phyloP scores from a whole-genome alignment of 2,113 vertebrate species.

The Trachemys scripta region DNA sequence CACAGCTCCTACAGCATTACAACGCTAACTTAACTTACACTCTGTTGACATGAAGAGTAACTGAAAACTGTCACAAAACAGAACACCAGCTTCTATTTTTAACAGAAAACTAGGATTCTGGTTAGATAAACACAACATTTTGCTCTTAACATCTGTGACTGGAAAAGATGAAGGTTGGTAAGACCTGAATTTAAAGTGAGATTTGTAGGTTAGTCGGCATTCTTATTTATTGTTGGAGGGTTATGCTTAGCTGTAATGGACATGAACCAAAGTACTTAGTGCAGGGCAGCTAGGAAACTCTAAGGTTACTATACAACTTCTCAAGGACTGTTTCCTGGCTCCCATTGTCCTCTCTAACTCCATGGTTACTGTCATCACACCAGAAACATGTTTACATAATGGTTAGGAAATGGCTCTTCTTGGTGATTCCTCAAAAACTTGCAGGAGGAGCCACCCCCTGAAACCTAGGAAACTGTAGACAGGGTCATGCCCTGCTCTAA shows the following conservation, averaged over 20 bases:
- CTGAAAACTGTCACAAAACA: conserved; percentile 45
- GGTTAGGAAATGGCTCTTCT: too few relatives aligned
- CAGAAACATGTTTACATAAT: too few relatives aligned
- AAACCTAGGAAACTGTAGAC: neutral
- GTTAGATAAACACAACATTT: conserved; percentile 20
- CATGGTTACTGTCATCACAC: too few relatives aligned
- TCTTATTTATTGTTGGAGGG: conserved; percentile 20
- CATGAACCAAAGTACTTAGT: neutral
- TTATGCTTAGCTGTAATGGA: conserved; percentile 19
- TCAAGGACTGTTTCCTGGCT: too few relatives aligned
- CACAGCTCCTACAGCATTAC: neutral
- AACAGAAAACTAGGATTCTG: conserved; percentile 40
- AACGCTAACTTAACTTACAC: conserved; percentile 16
- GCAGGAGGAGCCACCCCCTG: neutral
- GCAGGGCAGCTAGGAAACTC: neutral
- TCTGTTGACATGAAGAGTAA: conserved; percentile 15
- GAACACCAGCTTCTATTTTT: conserved; percentile 57
- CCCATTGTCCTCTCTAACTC: too few relatives aligned
- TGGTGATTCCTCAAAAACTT: neutral
- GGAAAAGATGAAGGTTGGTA: conserved; percentile 53
- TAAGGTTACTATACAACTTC: too few relatives aligned
- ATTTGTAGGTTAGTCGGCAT: neutral
- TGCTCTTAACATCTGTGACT: conserved; percentile 21
- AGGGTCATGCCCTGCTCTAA: neutral
- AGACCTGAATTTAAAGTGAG: neutral